Percentiles rank a stretch among this genome's conserved stretches.
These are phyloP conservation scores for Ormyrus rosae DNA, from an alignment of 2,888 invertebrate genomes.

Conservation along the genomic window DNA sequence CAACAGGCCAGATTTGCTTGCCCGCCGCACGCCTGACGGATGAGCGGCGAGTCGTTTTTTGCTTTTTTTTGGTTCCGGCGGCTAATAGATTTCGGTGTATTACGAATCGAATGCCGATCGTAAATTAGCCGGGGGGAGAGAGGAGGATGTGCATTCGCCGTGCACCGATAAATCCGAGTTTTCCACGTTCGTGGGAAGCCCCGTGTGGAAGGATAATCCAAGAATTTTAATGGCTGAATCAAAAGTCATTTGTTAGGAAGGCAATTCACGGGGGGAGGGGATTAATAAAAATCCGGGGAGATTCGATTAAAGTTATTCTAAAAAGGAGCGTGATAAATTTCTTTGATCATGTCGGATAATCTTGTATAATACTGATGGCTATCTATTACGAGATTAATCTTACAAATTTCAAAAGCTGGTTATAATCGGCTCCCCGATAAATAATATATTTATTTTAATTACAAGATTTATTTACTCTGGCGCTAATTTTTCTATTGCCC, in stretches of 20 bases:
- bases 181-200: conserved; percentile 22
- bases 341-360: conserved; percentile 16
- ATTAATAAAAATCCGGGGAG: neutral
- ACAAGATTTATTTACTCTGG: no score
- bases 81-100: no score
- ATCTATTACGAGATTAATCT: conserved; percentile 7
- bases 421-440: no score
- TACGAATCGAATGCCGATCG: conserved; percentile 32
- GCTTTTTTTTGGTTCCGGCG: no score
- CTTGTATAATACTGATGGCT: neutral
- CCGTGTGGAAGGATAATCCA: conserved; percentile 13
- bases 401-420: no score
- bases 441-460: no score
- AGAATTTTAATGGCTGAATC: conserved; percentile 39
- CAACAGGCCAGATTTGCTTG: no score
- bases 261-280: neutral
- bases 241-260: conserved; percentile 18
- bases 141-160: neutral
- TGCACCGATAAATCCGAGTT: conserved; percentile 20
- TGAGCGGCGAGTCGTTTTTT: no score
- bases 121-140: conserved; percentile 22
- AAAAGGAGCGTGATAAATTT: conserved; percentile 9
- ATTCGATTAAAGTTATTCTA: conserved; percentile 6
- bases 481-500: no score
- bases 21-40: no score